Conservation (phyloP, 1,140 invertebrate genomes). For the Ylistrum balloti region DNA sequence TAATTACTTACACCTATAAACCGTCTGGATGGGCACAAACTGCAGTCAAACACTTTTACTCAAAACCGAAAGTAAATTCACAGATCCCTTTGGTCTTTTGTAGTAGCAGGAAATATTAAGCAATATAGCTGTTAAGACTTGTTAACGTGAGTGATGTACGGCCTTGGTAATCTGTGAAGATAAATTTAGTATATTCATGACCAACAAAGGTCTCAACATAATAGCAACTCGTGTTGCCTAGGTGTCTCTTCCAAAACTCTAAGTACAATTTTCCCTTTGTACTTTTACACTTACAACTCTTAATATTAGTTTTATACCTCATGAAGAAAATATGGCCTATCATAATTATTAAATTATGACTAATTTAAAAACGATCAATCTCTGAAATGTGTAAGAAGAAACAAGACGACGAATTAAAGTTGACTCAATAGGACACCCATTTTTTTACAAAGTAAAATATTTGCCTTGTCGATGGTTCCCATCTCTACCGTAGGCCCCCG, state of each 20-base stretch:
- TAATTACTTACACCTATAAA: slow-evolving; percentile 36
- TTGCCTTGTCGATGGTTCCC: background rate
- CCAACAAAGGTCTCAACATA: background rate
- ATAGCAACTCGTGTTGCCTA: slow-evolving; percentile 1
- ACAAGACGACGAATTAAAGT: background rate
- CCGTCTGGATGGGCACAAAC: slow-evolving; percentile 12
- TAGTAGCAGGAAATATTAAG: background rate
- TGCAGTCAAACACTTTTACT: background rate
- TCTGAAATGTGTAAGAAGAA: background rate
- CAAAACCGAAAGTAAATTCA: background rate
- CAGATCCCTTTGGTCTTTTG: slow-evolving; percentile 24
- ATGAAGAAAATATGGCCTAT: background rate
- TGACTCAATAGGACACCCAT: background rate
- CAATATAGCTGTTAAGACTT: background rate
- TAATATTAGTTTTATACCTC: slow-evolving; percentile 29
- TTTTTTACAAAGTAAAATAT: slow-evolving; percentile 29
- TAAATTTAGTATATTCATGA: slow-evolving; percentile 1
- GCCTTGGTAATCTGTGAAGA: background rate
- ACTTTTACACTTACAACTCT: background rate
- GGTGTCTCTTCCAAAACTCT: slow-evolving; percentile 10
- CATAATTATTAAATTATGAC: slow-evolving; percentile 28
- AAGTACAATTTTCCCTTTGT: background rate
- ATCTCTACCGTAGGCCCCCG: background rate
- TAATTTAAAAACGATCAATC: slow-evolving; percentile 36
- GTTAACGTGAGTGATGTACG: background rate